Base-by-base conservation (phyloP, 2,888 invertebrate species). In the Acrocyrtus sp. region DNA sequence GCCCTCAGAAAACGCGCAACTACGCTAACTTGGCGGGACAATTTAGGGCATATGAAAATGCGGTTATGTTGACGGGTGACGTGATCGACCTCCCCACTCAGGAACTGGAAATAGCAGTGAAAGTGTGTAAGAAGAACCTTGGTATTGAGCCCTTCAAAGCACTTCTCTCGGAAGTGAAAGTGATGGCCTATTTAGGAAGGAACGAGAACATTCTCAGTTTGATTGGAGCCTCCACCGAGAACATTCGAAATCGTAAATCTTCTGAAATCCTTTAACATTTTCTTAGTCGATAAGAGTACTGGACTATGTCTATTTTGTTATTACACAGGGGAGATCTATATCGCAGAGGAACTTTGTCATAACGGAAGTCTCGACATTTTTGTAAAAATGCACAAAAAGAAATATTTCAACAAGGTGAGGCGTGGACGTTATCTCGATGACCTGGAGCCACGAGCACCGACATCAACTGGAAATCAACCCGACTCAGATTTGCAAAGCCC, bases 91-190 rank as follows among this genome's bases (percentile, higher is more conserved):
- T n/a, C n/a, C n/a, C n/a, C n/a, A n/a, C n/a, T n/a, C n/a, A 34
- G 1, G 21, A 19, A 12, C 5, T 68, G 0, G 19, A 41, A 4
- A 75, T 77, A 3, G 77, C 77, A 2, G 65, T 77, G 4, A 77
- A 77, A 51, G 62, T 65, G 12, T 58, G 65, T 21, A 72, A 69
- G 22, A 63, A 47, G 22, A 57, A 62, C 47, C 39, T 68, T 27
- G 75, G 68, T 19, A 54, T 69, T 15, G 19, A 15, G 10, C 56
- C 54, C 26, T 77, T 77, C 53, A 77, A 77, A 45, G 69, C 72
- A 3, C 41, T 77, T 45, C 69, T 77, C 1, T 66, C 73, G 17
- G 77, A 77, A 70, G 39, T 77, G 3, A 77, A 77, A 61, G 72
- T 77, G n/a, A 77, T 77, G 77, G 69, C 69, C 5, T 43, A 69